Base-by-base conservation (phyloP, 2,797 vertebrate genomes). In the Gallinago nigripennis region DNA sequence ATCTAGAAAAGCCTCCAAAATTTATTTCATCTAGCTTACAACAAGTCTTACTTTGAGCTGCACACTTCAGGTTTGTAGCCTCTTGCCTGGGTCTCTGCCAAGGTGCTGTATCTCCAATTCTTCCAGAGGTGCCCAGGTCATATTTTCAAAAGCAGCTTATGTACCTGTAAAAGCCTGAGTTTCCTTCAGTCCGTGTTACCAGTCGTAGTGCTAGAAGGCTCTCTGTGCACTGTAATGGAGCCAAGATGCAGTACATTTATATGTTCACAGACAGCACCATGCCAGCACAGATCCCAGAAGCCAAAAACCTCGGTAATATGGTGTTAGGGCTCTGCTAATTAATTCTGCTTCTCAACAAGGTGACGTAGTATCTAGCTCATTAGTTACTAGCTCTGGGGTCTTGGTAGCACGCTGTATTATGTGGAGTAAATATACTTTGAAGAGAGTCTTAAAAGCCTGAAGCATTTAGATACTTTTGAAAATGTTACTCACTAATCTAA, bases 371-470 rank as follows among this genome's bases (percentile, higher is more conserved):
- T 72, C 63, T 84, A 70, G 54, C 73, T 94, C 75, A 73, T 86
- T 95, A 90, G 66, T 86, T 92, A 60, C 60, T 95, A 95, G 82
- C 91, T 93, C 70, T 96, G 80, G 84, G 78, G 82, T 83, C 57
- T 88, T 72, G 18, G 54, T 86, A 88, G 76, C 43, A 48, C 0
- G 1, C 33, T 51, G 30, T 46, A 33, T 78, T 79, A 54, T 14
- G 58, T 65, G 73, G 46, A 72, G 54, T 72, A 93, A 88, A 92
- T 68, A 71, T 15, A n/a, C 78, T 95, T 94, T 84, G 88, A 95
- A 93, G 86, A 86, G 18, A 71, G 15, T 37, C 50, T 48, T 85
- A 82, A 84, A 82, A 73, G 71, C 88, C 88, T 82, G 71, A 93
- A 95, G 64, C 45, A 8, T 86, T 90, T 68, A 85, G 41, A 48